Conservation (phyloP, 2,888 invertebrate genomes). For the Chesias legatella region DNA sequence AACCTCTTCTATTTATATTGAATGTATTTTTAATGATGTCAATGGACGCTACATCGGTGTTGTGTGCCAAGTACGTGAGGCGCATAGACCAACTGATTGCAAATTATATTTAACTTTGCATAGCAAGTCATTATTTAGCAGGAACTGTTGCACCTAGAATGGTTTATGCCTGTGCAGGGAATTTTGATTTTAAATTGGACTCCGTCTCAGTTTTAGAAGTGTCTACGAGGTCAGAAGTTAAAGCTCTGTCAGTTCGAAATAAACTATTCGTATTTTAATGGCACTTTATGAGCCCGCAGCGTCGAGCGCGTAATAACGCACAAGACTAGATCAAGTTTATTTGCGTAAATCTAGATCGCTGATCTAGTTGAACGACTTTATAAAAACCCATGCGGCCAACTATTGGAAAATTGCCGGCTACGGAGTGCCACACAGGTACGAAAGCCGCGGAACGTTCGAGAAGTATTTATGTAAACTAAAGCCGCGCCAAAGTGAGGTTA, state of each 20-base stretch:
- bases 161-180: not conserved
- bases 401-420: constrained; percentile 47
- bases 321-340: constrained; percentile 47
- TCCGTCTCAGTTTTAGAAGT: not conserved
- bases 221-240: too few species aligned
- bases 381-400: constrained; percentile 30
- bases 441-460: constrained; percentile 64
- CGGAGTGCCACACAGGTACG: constrained; percentile 39
- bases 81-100: constrained; percentile 30
- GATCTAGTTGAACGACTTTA: constrained; percentile 31
- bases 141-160: not conserved
- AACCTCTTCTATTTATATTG: too few species aligned
- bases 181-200: too few species aligned
- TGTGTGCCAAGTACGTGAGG: constrained; percentile 31
- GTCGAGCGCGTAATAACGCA: constrained; percentile 23
- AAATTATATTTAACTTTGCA: constrained; percentile 14
- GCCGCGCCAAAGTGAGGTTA: constrained; percentile 8
- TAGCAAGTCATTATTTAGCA: constrained; percentile 8
- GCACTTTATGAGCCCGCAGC: constrained; percentile 10
- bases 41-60: constrained; percentile 23
- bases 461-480: constrained; percentile 32
- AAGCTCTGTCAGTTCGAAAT: too few species aligned
- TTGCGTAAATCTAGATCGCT: constrained; percentile 44
- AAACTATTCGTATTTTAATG: constrained; percentile 1
- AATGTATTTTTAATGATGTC: constrained; percentile 15